Evolutionary conservation across 2,888 invertebrate species (phyloP).

Genomic region (Tenthredo amoena): DNA sequence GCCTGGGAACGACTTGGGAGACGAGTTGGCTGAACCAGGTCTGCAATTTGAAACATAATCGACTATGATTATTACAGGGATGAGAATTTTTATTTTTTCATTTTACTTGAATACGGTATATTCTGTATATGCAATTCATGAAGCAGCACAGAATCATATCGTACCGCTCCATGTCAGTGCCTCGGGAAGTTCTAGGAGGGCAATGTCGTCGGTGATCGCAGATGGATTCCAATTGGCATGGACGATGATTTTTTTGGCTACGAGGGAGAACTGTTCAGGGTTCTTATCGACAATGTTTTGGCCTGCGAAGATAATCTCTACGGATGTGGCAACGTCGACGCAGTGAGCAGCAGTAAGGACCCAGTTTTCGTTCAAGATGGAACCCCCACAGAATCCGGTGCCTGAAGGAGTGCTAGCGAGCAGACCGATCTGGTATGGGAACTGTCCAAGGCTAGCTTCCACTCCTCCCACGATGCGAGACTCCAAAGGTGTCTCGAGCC

Average conservation of each 20-base stretch:
- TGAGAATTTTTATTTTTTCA: not conserved
- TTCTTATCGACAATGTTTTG: constrained; percentile 40
- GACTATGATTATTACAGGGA: not conserved
- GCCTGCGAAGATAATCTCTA: constrained; percentile 56
- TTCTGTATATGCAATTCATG: not conserved
- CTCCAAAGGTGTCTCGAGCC: not conserved
- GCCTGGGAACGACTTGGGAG: constrained; percentile 74
- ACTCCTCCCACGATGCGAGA: constrained; percentile 32
- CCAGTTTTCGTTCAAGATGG: constrained; percentile 46
- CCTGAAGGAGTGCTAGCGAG: not conserved
- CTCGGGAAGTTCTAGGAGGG: constrained; percentile 60
- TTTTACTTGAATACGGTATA: not conserved
- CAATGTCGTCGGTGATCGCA: constrained; percentile 61
- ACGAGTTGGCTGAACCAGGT: constrained; percentile 75
- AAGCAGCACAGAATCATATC: not conserved
- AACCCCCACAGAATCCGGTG: constrained; percentile 44
- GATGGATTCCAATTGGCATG: constrained; percentile 53
- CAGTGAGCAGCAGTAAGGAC: constrained; percentile 50
- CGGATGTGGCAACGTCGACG: constrained; percentile 5
- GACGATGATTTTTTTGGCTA: constrained; percentile 54
- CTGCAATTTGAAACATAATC: constrained; percentile 64
- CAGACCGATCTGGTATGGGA: constrained; percentile 40
- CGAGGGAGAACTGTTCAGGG: constrained; percentile 46
- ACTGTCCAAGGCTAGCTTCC: constrained; percentile 18
- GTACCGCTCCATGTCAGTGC: constrained; percentile 56